Evolutionary conservation across 2,888 invertebrate genomes (phyloP).

Genomic region (Deroplatys truncata): DNA sequence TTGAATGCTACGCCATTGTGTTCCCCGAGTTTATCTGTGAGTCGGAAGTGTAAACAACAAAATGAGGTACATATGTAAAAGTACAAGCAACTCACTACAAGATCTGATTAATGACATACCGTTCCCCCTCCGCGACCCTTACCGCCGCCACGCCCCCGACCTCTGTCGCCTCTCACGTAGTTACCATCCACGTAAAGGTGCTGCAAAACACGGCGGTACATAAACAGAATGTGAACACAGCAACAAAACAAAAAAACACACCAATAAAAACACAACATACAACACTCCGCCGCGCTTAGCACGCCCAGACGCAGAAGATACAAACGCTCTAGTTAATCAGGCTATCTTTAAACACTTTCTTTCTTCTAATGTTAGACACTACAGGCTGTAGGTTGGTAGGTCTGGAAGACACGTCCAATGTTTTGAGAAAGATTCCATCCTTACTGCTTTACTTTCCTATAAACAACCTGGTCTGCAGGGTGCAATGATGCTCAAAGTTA

Average conservation of each 20-base stretch:
- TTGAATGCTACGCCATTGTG: too few species aligned
- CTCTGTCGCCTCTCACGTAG: slow-evolving; percentile 15
- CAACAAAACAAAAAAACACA: neutral
- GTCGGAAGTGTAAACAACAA: neutral
- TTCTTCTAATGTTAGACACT: too few species aligned
- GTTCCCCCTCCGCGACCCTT: slow-evolving; percentile 10
- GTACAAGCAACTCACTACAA: neutral
- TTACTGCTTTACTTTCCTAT: too few species aligned
- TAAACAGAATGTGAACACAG: neutral
- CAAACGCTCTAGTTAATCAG: too few species aligned
- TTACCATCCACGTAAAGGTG: slow-evolving; percentile 16
- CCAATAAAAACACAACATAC: neutral
- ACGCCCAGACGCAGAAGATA: neutral
- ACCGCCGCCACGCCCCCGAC: slow-evolving; percentile 9
- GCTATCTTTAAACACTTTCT: too few species aligned
- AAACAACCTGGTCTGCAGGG: too few species aligned
- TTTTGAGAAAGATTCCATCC: too few species aligned
- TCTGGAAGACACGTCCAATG: too few species aligned
- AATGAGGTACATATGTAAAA: neutral
- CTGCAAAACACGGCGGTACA: neutral
- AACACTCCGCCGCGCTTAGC: neutral
- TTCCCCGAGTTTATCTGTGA: neutral
- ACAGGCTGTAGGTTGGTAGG: too few species aligned
- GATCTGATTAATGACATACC: neutral
- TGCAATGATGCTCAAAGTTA: too few species aligned